Base-by-base conservation (phyloP, 2,797 vertebrate genomes). In the Pristis pectinata region DNA sequence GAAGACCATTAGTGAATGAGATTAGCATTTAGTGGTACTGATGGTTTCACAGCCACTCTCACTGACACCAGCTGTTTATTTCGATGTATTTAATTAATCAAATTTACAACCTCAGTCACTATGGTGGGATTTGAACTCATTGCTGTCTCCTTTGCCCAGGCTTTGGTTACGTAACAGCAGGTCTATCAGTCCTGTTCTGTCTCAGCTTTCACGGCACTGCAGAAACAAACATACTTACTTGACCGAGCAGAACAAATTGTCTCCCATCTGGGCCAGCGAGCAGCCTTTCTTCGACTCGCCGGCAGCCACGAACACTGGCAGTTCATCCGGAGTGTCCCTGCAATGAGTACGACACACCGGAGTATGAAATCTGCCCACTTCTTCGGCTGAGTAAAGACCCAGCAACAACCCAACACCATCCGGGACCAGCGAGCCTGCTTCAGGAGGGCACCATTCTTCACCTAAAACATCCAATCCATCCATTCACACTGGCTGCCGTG, bases 201-300 rank as follows among this genome's bases (percentile, higher is more conserved):
- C 11, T 79, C 59, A 94, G 95, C 95, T 94, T 3, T 70, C 10
- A 30, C 19, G 94, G 44, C 64, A 37, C 93, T 95, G 94, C 91
- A 24, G 44, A 61, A 67, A 56, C 41, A 87, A n/a, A 17, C 13
- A 41, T 41, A 97, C 98, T 98, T 97, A 99, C 99, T 98, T 97
- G 95, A 99, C 97, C 82, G 99, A 98, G 94, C 98, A 98, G 96
- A 99, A 99, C 95, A 99, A 82, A 56, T 99, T 99, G 96, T 99
- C 98, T 94, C 99, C 99, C 96, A 97, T 97, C 96, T 98, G 98
- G 95, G 97, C 96, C 95, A 99, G 98, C 59, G 96, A 64, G 95
- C 97, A 99, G 95, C 97, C 97, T 95, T 98, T 99, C 97, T 97
- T 98, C 0, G 98, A 98, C 97, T 99, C 98, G 96, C 98, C 99